These are phyloP conservation scores for Apodemia mormo DNA, from an alignment of 2,888 invertebrate species.

Conservation along the genomic window DNA sequence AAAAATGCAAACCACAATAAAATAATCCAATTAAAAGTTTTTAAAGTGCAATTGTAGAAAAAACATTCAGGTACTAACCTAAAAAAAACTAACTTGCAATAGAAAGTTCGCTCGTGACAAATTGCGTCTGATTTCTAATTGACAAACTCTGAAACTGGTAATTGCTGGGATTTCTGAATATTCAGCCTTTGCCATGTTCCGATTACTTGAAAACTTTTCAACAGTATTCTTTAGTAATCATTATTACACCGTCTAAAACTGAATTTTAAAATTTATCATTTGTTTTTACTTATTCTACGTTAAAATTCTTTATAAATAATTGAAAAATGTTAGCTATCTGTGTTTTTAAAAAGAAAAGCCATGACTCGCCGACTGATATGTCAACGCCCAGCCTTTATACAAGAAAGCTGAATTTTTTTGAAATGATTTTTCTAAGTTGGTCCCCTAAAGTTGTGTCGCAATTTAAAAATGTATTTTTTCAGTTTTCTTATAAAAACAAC, in stretches of 20 bases:
- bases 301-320: too few relatives aligned
- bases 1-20: not conserved
- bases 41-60: conserved; percentile 13
- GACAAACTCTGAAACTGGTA: conserved; percentile 25
- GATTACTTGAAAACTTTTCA: conserved; percentile 19
- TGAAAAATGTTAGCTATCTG: too few relatives aligned
- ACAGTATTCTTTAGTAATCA: conserved; percentile 5
- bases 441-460: too few relatives aligned
- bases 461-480: too few relatives aligned
- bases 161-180: conserved; percentile 23
- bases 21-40: conserved; percentile 13
- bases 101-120: conserved; percentile 11
- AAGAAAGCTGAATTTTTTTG: too few relatives aligned
- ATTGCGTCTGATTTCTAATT: conserved; percentile 24
- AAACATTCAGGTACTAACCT: conserved; percentile 11
- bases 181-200: conserved; percentile 19
- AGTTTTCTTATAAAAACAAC: too few relatives aligned
- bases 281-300: not conserved
- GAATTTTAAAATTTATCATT: not conserved
- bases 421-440: too few relatives aligned
- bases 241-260: not conserved
- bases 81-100: conserved; percentile 10
- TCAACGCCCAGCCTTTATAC: too few relatives aligned
- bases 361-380: too few relatives aligned
- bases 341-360: too few relatives aligned